phyloP scores from a whole-genome alignment of 92 coral and sea anemone species.

The Parazoanthus swiftii region DNA sequence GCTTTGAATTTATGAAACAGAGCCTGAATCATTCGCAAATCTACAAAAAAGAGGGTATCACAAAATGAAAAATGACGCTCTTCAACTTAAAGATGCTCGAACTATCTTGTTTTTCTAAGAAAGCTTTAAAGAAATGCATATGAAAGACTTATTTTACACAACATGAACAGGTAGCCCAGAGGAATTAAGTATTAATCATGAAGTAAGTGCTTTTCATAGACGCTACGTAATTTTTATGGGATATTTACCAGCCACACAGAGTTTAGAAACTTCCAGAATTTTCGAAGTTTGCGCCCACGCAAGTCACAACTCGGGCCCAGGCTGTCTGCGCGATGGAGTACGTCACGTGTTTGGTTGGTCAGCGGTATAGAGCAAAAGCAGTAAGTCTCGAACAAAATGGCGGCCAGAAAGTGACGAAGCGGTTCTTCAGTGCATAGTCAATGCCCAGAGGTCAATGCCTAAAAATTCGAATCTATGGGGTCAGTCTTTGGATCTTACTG shows the following conservation, averaged over 20 bases:
- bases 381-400: slow-evolving; percentile 12
- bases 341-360: background rate
- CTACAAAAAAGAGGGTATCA: too few relatives aligned
- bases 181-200: background rate
- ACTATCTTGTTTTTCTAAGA: background rate
- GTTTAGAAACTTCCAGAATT: slow-evolving; percentile 35
- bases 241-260: background rate
- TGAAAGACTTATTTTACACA: background rate
- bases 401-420: background rate
- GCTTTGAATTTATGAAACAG: too few relatives aligned
- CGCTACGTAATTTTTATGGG: slow-evolving; percentile 59
- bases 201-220: slow-evolving; percentile 57
- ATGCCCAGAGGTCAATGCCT: background rate
- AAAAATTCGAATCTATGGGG: background rate
- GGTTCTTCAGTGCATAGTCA: background rate
- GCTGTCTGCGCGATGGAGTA: background rate
- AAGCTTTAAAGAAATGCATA: background rate
- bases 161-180: background rate
- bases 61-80: too few relatives aligned
- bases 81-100: too few relatives aligned
- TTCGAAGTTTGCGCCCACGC: slow-evolving; percentile 38
- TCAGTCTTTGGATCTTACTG: background rate
- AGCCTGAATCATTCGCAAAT: too few relatives aligned
- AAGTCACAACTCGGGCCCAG: slow-evolving; percentile 22
- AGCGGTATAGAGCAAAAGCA: background rate